Percentiles rank a stretch among this genome's conserved stretches.
Conservation (phyloP, 2,888 invertebrate species). For the Sceliomorpha sp. region DNA sequence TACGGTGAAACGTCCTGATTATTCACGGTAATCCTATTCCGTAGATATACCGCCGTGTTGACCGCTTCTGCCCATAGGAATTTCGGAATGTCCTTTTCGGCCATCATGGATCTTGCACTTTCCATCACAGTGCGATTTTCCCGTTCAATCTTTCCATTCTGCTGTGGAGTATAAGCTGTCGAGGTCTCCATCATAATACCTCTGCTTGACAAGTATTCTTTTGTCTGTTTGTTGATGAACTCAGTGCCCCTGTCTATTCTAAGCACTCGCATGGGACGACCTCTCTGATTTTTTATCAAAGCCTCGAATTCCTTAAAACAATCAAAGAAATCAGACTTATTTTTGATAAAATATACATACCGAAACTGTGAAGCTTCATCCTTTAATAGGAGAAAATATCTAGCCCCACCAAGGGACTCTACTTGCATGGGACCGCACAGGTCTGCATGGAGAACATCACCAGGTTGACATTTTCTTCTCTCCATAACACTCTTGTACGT, state of each 20-base stretch:
- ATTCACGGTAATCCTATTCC: constrained; percentile 4
- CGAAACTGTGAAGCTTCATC: constrained; percentile 45
- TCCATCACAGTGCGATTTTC: constrained; percentile 37
- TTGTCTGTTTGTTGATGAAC: constrained; percentile 11
- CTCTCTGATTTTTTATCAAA: constrained; percentile 32
- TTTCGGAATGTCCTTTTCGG: constrained; percentile 20
- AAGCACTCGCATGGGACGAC: constrained; percentile 39
- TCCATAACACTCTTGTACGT: constrained; percentile 5
- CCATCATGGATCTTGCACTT: constrained; percentile 31
- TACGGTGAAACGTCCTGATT: constrained; percentile 35
- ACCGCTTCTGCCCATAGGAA: constrained; percentile 55
- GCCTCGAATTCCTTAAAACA: constrained; percentile 50
- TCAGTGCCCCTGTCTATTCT: constrained; percentile 54
- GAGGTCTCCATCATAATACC: constrained; percentile 18
- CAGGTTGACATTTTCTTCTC: constrained; percentile 18
- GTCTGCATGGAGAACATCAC: constrained; percentile 38
- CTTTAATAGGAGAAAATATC: constrained; percentile 47
- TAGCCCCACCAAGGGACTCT: constrained; percentile 44
- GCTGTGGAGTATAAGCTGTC: constrained; percentile 25
- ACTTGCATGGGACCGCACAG: constrained; percentile 44
- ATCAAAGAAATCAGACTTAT: constrained; percentile 56
- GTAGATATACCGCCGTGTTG: constrained; percentile 37
- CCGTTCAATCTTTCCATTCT: constrained; percentile 32
- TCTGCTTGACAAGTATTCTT: background rate
- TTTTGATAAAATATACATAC: constrained; percentile 53